Base-by-base conservation (phyloP, 1,140 invertebrate species). In the Scaptomyza pallida region DNA sequence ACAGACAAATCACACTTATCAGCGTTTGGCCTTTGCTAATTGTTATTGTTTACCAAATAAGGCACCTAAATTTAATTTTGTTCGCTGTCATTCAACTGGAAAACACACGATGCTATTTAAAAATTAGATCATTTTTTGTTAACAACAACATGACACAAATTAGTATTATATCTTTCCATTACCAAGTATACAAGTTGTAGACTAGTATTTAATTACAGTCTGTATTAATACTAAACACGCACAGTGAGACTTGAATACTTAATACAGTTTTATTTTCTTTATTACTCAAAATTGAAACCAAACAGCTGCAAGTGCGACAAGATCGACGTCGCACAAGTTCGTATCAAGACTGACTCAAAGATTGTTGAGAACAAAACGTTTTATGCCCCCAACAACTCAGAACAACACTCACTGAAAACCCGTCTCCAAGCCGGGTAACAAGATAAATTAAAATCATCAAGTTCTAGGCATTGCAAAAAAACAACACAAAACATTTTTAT, bases 291-390 rank as follows among this genome's bases (percentile, higher is more conserved):
- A 30, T 51, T n/a, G 44, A 55, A 15, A 15, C 12, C 45, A 21
- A 43, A 41, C 75, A 74, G 52, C 56, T 69, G 43, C n/a, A 45
- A 72, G 52, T 62, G 47, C 57, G 54, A 44, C 61, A 48, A 48
- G 56, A 48, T 55, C 68, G 62, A 13, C 60, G 44, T 44, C 62
- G 44, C 67, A 64, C 61, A 78, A 71, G 74, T 63, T 74, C 43
- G 73, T 60, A 37, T 15, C 50, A 60, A 69, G 73, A 86, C 82
- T 88, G 82, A 86, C 21, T 56, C 54, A 21, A 51, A 59, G 75
- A 88, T 82, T 75, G 78, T 65, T 30, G 50, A 86, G 82, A 86
- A 86, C 82, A 82, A 68, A 72, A 64, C 45, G 37, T 82, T 86
- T 72, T 76, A 86, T 68, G 75, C 52, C 50, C 68, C 51, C 45